phyloP scores from a whole-genome alignment of 2,113 vertebrate species.

The Gallinago undulata region DNA sequence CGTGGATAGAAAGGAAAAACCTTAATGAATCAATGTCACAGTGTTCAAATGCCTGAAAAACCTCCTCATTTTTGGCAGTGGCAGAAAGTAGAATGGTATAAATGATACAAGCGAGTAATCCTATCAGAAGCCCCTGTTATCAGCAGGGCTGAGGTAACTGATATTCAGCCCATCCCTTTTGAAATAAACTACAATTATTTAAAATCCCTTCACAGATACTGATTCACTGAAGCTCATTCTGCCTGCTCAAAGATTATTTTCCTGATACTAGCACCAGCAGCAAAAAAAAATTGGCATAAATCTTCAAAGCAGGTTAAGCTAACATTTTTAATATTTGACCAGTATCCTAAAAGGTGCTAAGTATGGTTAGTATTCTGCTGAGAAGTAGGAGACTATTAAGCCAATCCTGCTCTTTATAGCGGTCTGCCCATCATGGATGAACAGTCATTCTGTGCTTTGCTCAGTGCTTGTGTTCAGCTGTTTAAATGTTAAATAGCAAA shows the following conservation, averaged over 20 bases:
- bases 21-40: slow-evolving; percentile 3
- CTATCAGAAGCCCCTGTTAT: background rate
- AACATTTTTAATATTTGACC: background rate
- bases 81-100: background rate
- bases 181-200: background rate
- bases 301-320: background rate
- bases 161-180: background rate
- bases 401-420: background rate
- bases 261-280: background rate
- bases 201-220: background rate
- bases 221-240: background rate
- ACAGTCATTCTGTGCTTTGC: background rate
- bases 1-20: background rate
- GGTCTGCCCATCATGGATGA: background rate
- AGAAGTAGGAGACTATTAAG: background rate
- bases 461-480: background rate
- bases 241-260: background rate
- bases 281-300: background rate
- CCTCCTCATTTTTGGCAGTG: background rate
- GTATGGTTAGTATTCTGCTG: background rate
- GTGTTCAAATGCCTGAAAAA: background rate
- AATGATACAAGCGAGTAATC: background rate
- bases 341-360: background rate
- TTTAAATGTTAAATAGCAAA: background rate
- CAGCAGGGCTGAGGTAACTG: background rate